Percentiles rank a stretch among this genome's conserved stretches.
Evolutionary conservation across 2,113 vertebrate genomes (phyloP).

Genomic region (Leptobrachium ailaonicum): DNA sequence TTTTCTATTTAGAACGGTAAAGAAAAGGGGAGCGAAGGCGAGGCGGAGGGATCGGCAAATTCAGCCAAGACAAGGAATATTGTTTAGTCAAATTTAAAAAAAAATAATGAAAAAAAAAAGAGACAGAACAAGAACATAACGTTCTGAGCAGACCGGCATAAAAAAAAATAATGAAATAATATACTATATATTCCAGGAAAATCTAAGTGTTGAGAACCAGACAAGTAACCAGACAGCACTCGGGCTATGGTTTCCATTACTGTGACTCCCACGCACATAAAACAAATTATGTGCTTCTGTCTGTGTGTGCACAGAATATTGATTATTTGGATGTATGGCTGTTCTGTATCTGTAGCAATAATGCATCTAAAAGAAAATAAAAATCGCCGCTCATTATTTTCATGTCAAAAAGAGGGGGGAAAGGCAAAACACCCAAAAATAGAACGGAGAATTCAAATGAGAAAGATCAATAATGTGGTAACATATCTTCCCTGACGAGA

Average conservation of each 20-base stretch:
- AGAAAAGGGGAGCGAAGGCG: neutral
- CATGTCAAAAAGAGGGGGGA: too few species aligned
- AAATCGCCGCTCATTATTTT: too few species aligned
- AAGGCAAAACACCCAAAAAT: too few species aligned
- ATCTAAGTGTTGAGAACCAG: constrained; percentile 16
- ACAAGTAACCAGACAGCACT: constrained; percentile 6
- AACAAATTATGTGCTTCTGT: neutral
- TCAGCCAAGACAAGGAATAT: constrained; percentile 11
- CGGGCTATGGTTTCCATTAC: neutral
- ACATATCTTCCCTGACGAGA: too few species aligned
- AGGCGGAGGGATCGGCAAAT: neutral
- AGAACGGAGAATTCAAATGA: too few species aligned
- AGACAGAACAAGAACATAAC: neutral
- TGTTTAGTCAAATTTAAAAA: neutral
- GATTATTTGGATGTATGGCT: neutral
- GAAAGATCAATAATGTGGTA: too few species aligned
- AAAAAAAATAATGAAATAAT: constrained; percentile 4
- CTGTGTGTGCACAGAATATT: neutral
- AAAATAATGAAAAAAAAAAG: neutral
- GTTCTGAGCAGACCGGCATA: neutral
- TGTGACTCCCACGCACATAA: neutral
- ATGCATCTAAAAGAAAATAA: neutral
- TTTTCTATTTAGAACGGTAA: neutral
- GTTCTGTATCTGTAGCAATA: neutral
- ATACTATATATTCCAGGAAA: constrained; percentile 20